Evolutionary conservation across 1,140 invertebrate species (phyloP).

Genomic region (Drosophila nigromelanica): DNA sequence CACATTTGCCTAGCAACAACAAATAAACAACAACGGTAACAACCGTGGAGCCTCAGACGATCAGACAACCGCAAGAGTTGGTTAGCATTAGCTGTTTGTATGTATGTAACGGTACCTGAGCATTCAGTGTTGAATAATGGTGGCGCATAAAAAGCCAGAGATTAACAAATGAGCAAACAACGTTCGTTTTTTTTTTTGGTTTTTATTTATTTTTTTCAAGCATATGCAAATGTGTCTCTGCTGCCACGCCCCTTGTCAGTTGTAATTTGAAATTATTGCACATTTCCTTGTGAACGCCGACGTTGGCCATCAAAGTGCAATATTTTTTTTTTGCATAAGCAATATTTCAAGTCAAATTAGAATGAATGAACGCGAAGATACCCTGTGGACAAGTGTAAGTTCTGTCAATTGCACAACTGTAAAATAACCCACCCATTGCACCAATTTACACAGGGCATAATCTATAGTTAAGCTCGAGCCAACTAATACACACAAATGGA

Average conservation of each 20-base stretch:
- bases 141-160: constrained; percentile 53
- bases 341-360: background rate
- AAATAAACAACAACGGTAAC: constrained; percentile 26
- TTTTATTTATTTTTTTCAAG: constrained; percentile 20
- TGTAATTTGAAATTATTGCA: constrained; percentile 54
- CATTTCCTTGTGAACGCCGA: constrained; percentile 41
- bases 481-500: background rate
- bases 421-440: background rate
- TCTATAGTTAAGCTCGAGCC: constrained; percentile 6
- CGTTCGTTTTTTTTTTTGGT: constrained; percentile 47
- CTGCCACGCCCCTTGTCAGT: constrained; percentile 65
- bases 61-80: constrained; percentile 64
- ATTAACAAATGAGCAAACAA: constrained; percentile 70
- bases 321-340: constrained; percentile 16
- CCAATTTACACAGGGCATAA: background rate
- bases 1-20: constrained; percentile 68
- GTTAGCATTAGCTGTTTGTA: constrained; percentile 50
- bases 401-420: background rate
- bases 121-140: constrained; percentile 78
- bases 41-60: constrained; percentile 28
- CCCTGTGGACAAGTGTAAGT: background rate
- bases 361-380: background rate
- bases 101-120: constrained; percentile 67
- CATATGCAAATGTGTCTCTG: constrained; percentile 55
- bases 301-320: constrained; percentile 32